Evolutionary conservation across 2,113 vertebrate species (phyloP).

Genomic region (Zapus hudsonius): DNA sequence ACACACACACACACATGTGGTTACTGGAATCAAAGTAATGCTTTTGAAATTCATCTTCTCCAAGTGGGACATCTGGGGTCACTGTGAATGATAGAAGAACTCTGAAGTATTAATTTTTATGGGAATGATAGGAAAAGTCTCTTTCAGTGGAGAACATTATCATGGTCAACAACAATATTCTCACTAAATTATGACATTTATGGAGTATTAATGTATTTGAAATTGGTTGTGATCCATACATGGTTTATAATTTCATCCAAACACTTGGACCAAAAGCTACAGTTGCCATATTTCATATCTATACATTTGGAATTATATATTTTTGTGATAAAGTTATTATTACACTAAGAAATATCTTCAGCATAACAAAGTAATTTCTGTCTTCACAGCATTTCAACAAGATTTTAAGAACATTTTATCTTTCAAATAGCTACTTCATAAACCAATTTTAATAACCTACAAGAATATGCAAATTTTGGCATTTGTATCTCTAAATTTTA

Average conservation of each 20-base stretch:
- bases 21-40: constrained; percentile 34
- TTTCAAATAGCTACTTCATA: not conserved
- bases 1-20: not conserved
- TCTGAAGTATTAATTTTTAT: not conserved
- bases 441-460: not conserved
- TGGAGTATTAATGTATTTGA: not conserved
- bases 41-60: constrained; percentile 21
- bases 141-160: not conserved
- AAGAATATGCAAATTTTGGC: not conserved
- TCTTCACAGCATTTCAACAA: not conserved
- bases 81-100: not conserved
- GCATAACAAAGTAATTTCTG: not conserved
- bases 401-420: not conserved
- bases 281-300: not conserved
- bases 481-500: constrained; percentile 11
- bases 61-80: constrained; percentile 28
- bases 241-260: constrained; percentile 34
- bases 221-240: not conserved
- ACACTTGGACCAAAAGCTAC: not conserved
- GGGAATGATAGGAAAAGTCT: not conserved
- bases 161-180: not conserved
- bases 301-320: not conserved
- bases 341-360: not conserved
- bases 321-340: not conserved
- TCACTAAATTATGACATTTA: not conserved